Evolutionary conservation across 2,888 invertebrate genomes (phyloP).

Genomic region (Lasioglossum pauxillum): DNA sequence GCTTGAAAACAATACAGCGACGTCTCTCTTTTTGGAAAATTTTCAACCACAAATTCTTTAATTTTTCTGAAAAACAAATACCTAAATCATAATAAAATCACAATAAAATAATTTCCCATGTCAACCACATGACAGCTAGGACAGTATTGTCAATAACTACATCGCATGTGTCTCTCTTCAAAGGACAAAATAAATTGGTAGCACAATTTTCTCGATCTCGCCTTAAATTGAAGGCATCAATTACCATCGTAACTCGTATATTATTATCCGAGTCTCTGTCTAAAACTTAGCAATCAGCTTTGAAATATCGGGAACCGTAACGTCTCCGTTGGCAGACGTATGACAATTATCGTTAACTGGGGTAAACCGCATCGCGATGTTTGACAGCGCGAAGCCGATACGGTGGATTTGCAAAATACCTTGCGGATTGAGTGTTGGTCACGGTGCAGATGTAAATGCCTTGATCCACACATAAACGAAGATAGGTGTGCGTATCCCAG

Average conservation of each 20-base stretch:
- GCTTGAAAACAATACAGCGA: too few relatives aligned
- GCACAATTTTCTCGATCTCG: background rate
- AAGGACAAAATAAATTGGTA: background rate
- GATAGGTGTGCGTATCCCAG: background rate
- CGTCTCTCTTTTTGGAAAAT: too few relatives aligned
- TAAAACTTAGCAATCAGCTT: background rate
- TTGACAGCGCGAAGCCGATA: slow-evolving; percentile 27
- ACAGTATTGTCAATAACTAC: background rate
- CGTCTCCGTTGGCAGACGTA: background rate
- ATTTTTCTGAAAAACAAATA: background rate
- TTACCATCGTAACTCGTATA: background rate
- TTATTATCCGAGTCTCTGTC: background rate
- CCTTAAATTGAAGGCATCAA: background rate
- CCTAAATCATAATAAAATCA: too few relatives aligned
- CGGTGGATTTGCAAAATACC: slow-evolving; percentile 39
- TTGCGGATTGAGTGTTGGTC: slow-evolving; percentile 16
- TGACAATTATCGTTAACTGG: slow-evolving; percentile 18
- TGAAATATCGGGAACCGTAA: background rate
- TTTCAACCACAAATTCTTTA: background rate
- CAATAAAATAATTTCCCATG: background rate
- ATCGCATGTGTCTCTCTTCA: background rate
- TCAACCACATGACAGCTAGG: background rate
- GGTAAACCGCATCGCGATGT: slow-evolving; percentile 6
- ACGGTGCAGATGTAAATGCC: slow-evolving; percentile 31
- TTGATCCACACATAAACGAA: background rate